These are phyloP conservation scores for Rhopalosiphum maidis DNA, from an alignment of 1,140 invertebrate genomes.

Conservation along the genomic window DNA sequence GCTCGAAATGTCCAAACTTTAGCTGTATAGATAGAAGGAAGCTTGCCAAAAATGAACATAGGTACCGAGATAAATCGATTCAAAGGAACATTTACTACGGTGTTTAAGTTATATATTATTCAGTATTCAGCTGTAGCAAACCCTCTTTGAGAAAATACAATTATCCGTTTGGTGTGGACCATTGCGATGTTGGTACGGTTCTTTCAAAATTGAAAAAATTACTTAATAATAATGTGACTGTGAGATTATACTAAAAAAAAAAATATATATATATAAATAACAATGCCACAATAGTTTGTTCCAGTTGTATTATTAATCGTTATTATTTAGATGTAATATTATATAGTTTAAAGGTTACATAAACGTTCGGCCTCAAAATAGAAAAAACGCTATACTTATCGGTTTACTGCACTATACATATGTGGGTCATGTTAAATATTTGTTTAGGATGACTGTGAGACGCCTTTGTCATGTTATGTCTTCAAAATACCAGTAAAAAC, in stretches of 20 bases:
- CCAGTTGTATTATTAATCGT: background rate
- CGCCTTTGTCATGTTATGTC: background rate
- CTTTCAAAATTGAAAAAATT: background rate
- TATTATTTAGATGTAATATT: background rate
- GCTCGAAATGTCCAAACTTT: background rate
- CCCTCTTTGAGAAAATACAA: background rate
- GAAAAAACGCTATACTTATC: background rate
- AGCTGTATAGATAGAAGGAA: background rate
- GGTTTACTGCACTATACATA: conserved; percentile 15
- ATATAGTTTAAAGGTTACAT: background rate
- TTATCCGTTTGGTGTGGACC: background rate
- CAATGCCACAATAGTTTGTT: background rate
- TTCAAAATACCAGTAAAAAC: conserved; percentile 1
- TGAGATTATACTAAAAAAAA: background rate
- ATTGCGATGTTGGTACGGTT: background rate
- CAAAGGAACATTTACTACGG: background rate
- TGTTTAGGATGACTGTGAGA: background rate
- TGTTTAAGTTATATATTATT: background rate
- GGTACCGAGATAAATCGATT: background rate
- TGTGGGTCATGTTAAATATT: conserved; percentile 46
- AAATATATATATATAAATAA: background rate
- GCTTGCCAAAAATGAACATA: background rate
- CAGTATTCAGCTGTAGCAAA: background rate
- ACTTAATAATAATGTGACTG: background rate
- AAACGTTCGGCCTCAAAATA: background rate